These are phyloP conservation scores for Sclerodermus sp. DNA, from an alignment of 2,888 invertebrate species.

Conservation along the genomic window DNA sequence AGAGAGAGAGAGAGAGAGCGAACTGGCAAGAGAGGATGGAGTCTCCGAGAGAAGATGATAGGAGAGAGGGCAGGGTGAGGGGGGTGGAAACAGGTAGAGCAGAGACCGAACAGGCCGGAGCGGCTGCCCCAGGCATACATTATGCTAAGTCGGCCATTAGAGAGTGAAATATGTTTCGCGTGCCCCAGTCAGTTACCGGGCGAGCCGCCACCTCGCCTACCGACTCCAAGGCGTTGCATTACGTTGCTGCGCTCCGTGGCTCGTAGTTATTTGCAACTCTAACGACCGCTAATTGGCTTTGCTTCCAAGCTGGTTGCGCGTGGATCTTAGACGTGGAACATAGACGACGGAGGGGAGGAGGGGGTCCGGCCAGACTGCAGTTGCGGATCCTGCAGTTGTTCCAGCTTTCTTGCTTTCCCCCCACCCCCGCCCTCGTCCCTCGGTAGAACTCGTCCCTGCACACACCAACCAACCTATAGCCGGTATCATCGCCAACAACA, in stretches of 20 bases:
- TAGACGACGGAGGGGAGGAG: too few relatives aligned
- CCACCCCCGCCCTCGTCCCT: too few relatives aligned
- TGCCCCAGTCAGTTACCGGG: slow-evolving; percentile 46
- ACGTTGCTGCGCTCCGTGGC: slow-evolving; percentile 27
- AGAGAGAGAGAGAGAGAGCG: slow-evolving; percentile 4
- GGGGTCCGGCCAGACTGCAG: too few relatives aligned
- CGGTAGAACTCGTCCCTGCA: too few relatives aligned
- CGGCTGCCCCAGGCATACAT: slow-evolving; percentile 42
- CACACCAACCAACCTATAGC: too few relatives aligned
- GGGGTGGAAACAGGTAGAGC: slow-evolving; percentile 9
- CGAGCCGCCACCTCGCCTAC: slow-evolving; percentile 14
- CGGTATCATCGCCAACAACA: too few relatives aligned
- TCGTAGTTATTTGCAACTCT: slow-evolving; percentile 44
- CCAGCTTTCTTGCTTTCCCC: too few relatives aligned
- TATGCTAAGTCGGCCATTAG: slow-evolving; percentile 51
- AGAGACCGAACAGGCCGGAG: slow-evolving; percentile 7
- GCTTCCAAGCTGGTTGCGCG: slow-evolving; percentile 13
- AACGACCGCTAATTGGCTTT: slow-evolving; percentile 45
- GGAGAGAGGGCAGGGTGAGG: slow-evolving; percentile 12
- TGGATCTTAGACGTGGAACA: background rate
- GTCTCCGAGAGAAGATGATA: slow-evolving; percentile 3
- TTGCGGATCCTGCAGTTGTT: too few relatives aligned
- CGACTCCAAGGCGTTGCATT: slow-evolving; percentile 33
- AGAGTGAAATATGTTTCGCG: slow-evolving; percentile 50
- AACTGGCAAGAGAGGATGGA: slow-evolving; percentile 5